A percentile compares a stretch with the other conserved stretches of the same genome.
These are phyloP conservation scores for Tragelaphus imberbis DNA, from an alignment of 2,113 vertebrate species.

Conservation along the genomic window DNA sequence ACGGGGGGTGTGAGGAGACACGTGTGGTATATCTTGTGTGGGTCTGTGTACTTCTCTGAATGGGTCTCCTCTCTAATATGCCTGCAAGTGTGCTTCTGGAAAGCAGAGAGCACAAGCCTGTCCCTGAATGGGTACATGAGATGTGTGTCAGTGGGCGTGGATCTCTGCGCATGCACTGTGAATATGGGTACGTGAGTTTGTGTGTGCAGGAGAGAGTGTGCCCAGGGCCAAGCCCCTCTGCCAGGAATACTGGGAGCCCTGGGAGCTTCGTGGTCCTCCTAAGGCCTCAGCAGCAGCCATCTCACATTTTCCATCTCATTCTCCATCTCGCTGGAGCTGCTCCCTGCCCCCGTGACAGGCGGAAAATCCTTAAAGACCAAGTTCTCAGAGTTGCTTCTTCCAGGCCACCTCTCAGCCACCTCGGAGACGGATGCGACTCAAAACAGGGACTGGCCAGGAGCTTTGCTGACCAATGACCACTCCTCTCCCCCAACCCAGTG, in stretches of 20 bases:
- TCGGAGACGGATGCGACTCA: neutral
- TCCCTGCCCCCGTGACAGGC: neutral
- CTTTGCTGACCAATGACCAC: neutral
- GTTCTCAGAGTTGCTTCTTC: neutral
- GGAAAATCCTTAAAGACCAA: conserved; percentile 10
- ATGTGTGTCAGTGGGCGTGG: neutral
- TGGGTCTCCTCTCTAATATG: fast-evolving
- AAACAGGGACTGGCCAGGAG: neutral
- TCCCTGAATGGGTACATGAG: neutral
- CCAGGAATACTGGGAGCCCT: neutral
- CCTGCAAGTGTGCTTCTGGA: neutral
- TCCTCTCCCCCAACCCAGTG: neutral
- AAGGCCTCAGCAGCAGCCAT: neutral
- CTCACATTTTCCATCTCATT: conserved; percentile 33
- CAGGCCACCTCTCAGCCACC: neutral
- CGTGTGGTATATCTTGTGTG: too few relatives aligned
- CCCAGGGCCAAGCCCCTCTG: neutral
- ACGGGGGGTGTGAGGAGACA: neutral
- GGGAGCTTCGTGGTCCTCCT: neutral
- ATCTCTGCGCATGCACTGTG: neutral
- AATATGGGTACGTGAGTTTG: neutral
- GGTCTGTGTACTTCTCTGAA: neutral
- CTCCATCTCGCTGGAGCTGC: neutral
- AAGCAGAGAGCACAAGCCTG: neutral
- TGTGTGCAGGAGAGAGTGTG: neutral